Conservation (phyloP, 2,888 invertebrate species). For the Dolomedes plantarius region DNA sequence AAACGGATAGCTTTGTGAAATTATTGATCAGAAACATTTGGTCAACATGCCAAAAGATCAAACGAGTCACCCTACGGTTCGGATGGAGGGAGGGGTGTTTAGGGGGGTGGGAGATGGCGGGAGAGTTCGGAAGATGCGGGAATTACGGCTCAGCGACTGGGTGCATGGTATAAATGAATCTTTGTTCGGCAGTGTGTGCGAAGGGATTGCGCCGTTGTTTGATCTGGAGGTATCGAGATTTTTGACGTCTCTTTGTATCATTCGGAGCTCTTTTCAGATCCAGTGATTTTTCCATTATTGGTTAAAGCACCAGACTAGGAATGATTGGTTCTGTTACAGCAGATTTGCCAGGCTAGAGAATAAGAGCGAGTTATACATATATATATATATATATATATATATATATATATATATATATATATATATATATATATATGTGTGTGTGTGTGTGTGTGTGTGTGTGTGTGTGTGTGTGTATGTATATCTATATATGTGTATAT, state of each 20-base stretch:
- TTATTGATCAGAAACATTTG: conserved; percentile 69
- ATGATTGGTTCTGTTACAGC: no score
- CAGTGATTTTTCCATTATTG: not conserved
- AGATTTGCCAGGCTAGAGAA: no score
- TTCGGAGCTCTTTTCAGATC: not conserved
- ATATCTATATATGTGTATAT: no score
- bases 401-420: no score
- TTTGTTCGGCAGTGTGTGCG: not conserved
- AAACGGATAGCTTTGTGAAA: conserved; percentile 39
- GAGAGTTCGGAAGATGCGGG: not conserved
- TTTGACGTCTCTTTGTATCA: not conserved
- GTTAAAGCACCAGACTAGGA: no score
- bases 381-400: no score
- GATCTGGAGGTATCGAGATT: not conserved
- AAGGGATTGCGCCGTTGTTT: not conserved
- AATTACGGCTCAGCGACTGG: conserved; percentile 31
- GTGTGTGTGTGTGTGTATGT: no score
- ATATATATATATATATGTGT: no score
- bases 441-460: no score
- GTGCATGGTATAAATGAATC: conserved; percentile 41
- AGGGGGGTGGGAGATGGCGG: not conserved
- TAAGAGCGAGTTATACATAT: no score
- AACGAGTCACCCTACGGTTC: conserved; percentile 11
- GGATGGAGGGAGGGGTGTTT: not conserved
- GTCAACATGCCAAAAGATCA: conserved; percentile 68